A percentile compares a stretch with the other conserved stretches of the same genome.
phyloP scores from a whole-genome alignment of 2,113 vertebrate genomes.

The Microcebus tavaratra region DNA sequence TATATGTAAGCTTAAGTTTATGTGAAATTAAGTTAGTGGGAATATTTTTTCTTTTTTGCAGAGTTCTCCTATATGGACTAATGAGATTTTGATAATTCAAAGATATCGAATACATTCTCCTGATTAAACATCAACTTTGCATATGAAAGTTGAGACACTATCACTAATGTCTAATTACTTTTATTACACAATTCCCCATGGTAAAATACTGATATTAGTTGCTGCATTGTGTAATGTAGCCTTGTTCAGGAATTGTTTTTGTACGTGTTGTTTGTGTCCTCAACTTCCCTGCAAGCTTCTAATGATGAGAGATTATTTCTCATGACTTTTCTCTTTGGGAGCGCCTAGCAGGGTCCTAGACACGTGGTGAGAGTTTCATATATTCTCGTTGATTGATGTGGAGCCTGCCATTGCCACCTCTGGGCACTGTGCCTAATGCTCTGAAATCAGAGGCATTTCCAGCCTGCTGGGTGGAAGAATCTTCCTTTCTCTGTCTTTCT shows the following conservation, averaged over 20 bases:
- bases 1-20: background rate
- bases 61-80: conserved; percentile 1
- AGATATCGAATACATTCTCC: background rate
- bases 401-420: background rate
- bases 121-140: background rate
- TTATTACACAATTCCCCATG: background rate
- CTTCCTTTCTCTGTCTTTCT: background rate
- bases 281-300: background rate
- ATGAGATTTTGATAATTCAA: conserved; percentile 5
- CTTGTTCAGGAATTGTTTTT: conserved; percentile 18
- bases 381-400: background rate
- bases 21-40: background rate
- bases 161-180: background rate
- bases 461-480: background rate
- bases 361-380: background rate
- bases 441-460: background rate
- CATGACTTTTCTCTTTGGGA: background rate
- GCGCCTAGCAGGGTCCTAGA: background rate
- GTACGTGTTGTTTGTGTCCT: background rate
- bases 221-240: background rate
- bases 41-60: background rate
- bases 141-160: background rate
- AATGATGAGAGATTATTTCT: background rate
- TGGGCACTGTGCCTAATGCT: background rate
- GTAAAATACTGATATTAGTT: background rate